phyloP scores from a whole-genome alignment of 2,113 vertebrate species.

The Oncorhynchus keta region DNA sequence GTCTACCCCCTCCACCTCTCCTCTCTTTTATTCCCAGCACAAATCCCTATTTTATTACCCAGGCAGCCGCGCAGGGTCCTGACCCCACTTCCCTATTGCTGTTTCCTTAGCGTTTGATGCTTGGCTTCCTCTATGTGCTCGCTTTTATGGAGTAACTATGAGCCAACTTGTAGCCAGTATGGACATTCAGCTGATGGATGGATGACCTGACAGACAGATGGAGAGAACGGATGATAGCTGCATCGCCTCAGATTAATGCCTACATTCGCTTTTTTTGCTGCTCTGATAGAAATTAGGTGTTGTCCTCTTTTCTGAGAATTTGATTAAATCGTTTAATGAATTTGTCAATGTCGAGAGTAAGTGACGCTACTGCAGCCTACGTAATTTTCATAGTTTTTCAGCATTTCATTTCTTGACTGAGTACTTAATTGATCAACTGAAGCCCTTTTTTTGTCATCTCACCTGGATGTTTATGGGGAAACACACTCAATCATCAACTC shows the following conservation, averaged over 20 bases:
- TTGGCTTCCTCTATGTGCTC: constrained; percentile 61
- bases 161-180: neutral
- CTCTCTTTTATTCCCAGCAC: constrained; percentile 64
- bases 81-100: constrained; percentile 68
- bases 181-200: constrained; percentile 33
- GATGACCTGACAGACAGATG: constrained; percentile 43
- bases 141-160: constrained; percentile 71
- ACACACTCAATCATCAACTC: constrained; percentile 7
- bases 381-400: constrained; percentile 43
- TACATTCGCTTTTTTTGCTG: neutral
- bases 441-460: constrained; percentile 52
- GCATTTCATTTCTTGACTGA: constrained; percentile 60
- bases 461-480: constrained; percentile 47
- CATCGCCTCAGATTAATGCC: neutral
- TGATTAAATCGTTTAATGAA: constrained; percentile 47
- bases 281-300: neutral
- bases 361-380: constrained; percentile 7
- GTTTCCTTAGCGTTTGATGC: constrained; percentile 67
- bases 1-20: constrained; percentile 60
- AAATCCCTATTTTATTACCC: constrained; percentile 71
- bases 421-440: constrained; percentile 58
- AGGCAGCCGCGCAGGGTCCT: constrained; percentile 62
- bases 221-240: constrained; percentile 4
- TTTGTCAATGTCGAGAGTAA: constrained; percentile 56
- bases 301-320: constrained; percentile 34